Base-by-base conservation (phyloP, 1,140 invertebrate genomes). In the Heliothis virescens region DNA sequence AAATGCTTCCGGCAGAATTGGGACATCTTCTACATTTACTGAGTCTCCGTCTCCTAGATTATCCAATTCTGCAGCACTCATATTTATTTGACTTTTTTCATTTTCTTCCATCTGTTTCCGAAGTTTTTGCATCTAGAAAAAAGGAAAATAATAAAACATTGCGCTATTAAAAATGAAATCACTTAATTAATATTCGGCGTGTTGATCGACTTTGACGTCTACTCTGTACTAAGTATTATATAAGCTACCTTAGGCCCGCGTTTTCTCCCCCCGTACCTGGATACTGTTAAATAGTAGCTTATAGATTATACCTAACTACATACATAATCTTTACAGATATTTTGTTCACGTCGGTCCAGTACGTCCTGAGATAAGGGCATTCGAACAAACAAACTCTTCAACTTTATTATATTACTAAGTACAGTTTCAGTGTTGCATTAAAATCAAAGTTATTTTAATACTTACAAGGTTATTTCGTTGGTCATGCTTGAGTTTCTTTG, bases 121-220 rank as follows among this genome's bases (percentile, higher is more conserved):
- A 26, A 91, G 48, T 76, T 79, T 77, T 74, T 86, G 72, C 29
- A 88, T 65, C 90, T 91, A 79, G 50, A 83, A 48, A 15, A 41
- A 41, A 41, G 34, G 34, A 34, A 77, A 71, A 10, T 26, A 52
- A 21, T 5, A 26, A 26, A 52, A 21, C 1, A 10, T 47, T 18
- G 21, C 13, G 2, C 4, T 29, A 12, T 62, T 34, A 5, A 63
- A 41, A 13, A 34, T 41, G 10, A 21, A 21, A 34, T 13, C 13
- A 5, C 7, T 0, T 2, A 11, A 9, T 57, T 16, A 9, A 16
- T 11, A 21, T 18, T 18, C 16, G 16, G 2, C n/a, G 16, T 18
- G 16, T 18, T 57, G 21, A 26, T 2, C 21, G 21, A 26, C 21
- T 1, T 26, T 26, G 16, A 18, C 53, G 10, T 18, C 18, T 9